Evolutionary conservation across 1,140 invertebrate genomes (phyloP).

Genomic region (Spodoptera litura): DNA sequence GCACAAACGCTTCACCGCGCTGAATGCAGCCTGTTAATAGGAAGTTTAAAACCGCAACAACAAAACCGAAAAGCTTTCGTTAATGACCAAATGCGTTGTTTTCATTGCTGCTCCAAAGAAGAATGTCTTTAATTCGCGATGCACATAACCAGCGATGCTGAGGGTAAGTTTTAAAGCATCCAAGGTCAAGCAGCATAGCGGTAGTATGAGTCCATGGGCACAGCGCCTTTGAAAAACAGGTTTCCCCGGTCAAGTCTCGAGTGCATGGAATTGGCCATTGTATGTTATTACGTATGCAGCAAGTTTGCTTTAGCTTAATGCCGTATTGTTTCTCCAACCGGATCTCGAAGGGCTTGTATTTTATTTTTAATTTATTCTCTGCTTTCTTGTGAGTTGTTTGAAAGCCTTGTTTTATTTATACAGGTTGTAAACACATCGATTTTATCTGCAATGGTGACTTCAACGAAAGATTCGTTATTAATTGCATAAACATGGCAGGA

Average conservation of each 20-base stretch:
- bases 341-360: constrained; percentile 35
- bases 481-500: constrained; percentile 13
- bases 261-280: constrained; percentile 50
- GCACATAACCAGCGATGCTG: constrained; percentile 22
- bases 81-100: not conserved
- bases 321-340: constrained; percentile 47
- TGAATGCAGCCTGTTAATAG: constrained; percentile 14
- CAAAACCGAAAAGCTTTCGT: not conserved
- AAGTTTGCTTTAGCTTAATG: constrained; percentile 43
- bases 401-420: constrained; percentile 28
- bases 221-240: constrained; percentile 55
- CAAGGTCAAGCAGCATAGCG: constrained; percentile 49
- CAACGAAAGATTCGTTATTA: constrained; percentile 8
- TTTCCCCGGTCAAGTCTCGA: constrained; percentile 55
- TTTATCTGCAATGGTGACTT: constrained; percentile 17
- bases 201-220: constrained; percentile 40
- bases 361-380: constrained; percentile 39
- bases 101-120: constrained; percentile 31
- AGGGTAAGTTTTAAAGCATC: constrained; percentile 27
- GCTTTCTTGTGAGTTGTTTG: constrained; percentile 20
- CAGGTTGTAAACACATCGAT: constrained; percentile 15
- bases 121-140: not conserved
- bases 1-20: constrained; percentile 12
- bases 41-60: not conserved
- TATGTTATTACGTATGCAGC: constrained; percentile 49